Conservation (phyloP, 2,113 vertebrate genomes). For the Apeltes quadracus region DNA sequence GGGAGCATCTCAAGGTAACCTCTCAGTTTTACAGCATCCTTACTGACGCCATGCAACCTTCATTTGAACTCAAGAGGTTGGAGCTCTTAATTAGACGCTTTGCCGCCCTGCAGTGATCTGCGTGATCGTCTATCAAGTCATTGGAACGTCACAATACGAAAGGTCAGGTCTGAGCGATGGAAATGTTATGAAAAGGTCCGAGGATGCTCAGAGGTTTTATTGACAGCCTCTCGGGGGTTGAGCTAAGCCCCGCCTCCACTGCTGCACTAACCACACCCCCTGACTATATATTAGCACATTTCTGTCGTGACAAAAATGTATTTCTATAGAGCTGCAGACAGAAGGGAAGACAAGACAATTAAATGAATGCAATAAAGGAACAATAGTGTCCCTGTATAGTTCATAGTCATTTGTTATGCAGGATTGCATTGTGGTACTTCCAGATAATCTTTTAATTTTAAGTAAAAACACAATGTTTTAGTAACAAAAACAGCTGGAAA, state of each 20-base stretch:
- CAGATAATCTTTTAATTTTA: background rate
- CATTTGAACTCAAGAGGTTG: conserved; percentile 16
- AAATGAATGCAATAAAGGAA: background rate
- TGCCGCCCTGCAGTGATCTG: conserved; percentile 46
- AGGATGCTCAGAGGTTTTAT: conserved; percentile 59
- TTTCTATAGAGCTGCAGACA: background rate
- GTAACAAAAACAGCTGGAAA: background rate
- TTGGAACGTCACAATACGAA: conserved; percentile 72
- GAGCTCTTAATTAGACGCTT: conserved; percentile 18
- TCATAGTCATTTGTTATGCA: no score
- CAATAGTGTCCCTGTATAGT: background rate
- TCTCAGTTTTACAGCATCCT: background rate
- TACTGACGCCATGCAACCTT: conserved; percentile 29
- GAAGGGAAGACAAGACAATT: background rate
- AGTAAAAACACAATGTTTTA: no score
- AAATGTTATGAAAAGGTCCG: conserved; percentile 74
- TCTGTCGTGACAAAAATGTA: background rate
- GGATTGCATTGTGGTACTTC: no score
- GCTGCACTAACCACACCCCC: background rate
- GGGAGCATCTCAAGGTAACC: conserved; percentile 9
- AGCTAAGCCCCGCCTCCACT: background rate
- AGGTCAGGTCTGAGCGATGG: conserved; percentile 76
- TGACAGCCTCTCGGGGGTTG: conserved; percentile 19
- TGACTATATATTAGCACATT: background rate
- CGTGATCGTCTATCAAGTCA: conserved; percentile 57